Percentiles rank a stretch among this genome's conserved stretches.
These are phyloP conservation scores for Achatina immaculata DNA, from an alignment of 1,140 invertebrate species.

Conservation along the genomic window DNA sequence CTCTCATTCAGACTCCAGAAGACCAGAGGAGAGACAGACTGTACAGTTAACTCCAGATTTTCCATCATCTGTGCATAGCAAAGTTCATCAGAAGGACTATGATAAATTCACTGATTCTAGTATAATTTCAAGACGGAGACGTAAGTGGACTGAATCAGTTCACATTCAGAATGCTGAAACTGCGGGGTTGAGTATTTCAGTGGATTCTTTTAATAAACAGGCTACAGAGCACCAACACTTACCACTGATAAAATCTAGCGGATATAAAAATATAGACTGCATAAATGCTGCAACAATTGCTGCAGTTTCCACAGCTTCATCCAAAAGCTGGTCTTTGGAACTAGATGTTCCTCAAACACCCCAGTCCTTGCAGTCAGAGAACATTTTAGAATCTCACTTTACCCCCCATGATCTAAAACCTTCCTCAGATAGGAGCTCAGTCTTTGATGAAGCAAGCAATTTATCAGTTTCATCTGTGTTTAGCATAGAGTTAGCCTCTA, in stretches of 20 bases:
- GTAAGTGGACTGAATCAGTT: background rate
- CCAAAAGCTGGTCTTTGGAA: background rate
- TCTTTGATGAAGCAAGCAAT: background rate
- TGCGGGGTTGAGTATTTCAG: background rate
- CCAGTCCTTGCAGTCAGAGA: background rate
- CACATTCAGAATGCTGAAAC: background rate
- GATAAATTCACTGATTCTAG: constrained; percentile 33
- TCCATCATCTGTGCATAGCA: background rate
- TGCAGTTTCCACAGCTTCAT: background rate
- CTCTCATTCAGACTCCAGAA: constrained; percentile 14
- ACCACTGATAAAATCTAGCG: constrained; percentile 11
- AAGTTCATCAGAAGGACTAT: constrained; percentile 18
- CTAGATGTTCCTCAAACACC: background rate
- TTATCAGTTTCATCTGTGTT: background rate
- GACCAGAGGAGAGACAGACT: background rate
- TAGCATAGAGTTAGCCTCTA: background rate
- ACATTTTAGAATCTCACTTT: background rate
- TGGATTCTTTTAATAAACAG: background rate
- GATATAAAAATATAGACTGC: constrained; percentile 34
- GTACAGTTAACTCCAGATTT: background rate
- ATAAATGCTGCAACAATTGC: constrained; percentile 29
- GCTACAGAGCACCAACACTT: background rate
- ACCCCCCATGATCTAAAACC: background rate
- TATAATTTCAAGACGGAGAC: constrained; percentile 30
- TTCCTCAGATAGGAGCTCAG: background rate